Conservation (phyloP, 2,797 vertebrate species). For the Lophius americanus region DNA sequence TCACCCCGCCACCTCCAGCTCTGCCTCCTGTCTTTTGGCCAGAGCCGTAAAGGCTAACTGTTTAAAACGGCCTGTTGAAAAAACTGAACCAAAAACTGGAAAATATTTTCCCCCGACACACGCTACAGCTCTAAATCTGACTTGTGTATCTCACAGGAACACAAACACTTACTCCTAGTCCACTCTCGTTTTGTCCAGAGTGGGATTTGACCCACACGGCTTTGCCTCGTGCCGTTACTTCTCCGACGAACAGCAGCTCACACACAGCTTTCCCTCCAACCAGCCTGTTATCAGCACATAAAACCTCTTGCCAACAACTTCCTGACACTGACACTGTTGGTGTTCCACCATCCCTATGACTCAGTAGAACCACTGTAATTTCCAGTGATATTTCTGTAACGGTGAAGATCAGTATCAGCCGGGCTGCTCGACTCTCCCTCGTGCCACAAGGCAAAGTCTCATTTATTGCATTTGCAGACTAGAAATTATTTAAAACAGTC, state of each 20-base stretch:
- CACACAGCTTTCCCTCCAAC: slow-evolving; percentile 45
- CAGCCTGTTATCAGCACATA: slow-evolving; percentile 45
- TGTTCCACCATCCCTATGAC: slow-evolving; percentile 49
- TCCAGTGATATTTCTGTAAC: slow-evolving; percentile 39
- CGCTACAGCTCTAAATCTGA: slow-evolving; percentile 11
- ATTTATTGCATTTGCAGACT: slow-evolving; percentile 44
- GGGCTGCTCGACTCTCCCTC: slow-evolving; percentile 12
- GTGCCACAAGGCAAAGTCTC: slow-evolving; percentile 31
- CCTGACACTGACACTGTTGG: slow-evolving; percentile 57
- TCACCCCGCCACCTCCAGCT: no score
- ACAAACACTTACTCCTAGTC: slow-evolving; percentile 8
- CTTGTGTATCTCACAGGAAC: slow-evolving; percentile 13
- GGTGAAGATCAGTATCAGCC: slow-evolving; percentile 27
- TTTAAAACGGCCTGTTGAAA: slow-evolving; percentile 7
- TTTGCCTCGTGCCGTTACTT: slow-evolving; percentile 22
- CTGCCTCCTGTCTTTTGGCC: no score
- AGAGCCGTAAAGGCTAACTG: no score
- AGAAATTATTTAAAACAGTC: slow-evolving; percentile 40
- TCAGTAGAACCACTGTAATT: slow-evolving; percentile 44
- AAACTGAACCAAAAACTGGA: neutral
- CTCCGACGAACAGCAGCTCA: slow-evolving; percentile 38
- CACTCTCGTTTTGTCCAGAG: slow-evolving; percentile 13
- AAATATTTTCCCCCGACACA: slow-evolving; percentile 9
- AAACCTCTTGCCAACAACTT: slow-evolving; percentile 45
- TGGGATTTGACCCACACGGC: slow-evolving; percentile 42